Percentiles rank a stretch among this genome's conserved stretches.
Evolutionary conservation across 1,140 invertebrate genomes (phyloP).

Genomic region (Idris sp.): DNA sequence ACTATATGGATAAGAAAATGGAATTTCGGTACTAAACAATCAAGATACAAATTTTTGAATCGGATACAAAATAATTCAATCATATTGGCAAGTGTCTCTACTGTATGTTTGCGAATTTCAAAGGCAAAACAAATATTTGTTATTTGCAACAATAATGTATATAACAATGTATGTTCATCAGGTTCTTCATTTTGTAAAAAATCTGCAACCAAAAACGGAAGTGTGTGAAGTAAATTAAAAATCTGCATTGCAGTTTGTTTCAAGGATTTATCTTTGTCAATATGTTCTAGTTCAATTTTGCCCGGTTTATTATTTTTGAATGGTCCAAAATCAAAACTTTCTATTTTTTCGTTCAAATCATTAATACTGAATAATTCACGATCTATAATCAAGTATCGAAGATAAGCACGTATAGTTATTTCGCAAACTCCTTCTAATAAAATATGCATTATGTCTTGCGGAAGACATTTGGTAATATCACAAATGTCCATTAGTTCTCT

Average conservation of each 20-base stretch:
- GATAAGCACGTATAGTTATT: constrained; percentile 13
- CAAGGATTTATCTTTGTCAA: constrained; percentile 13
- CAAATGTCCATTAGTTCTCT: constrained; percentile 9
- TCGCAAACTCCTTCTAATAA: constrained; percentile 40
- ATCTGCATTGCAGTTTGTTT: constrained; percentile 55
- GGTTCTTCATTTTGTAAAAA: not conserved
- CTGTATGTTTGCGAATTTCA: constrained; percentile 34
- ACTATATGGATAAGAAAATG: constrained; percentile 20
- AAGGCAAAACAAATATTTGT: constrained; percentile 48
- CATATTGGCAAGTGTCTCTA: constrained; percentile 19
- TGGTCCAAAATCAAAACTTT: constrained; percentile 35
- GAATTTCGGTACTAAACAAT: constrained; percentile 24
- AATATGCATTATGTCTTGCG: constrained; percentile 43
- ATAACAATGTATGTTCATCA: constrained; percentile 5
- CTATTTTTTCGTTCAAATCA: constrained; percentile 37
- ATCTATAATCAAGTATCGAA: constrained; percentile 23
- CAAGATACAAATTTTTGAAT: constrained; percentile 14
- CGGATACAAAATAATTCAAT: constrained; percentile 34
- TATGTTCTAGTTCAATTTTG: constrained; percentile 18
- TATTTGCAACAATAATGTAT: constrained; percentile 43
- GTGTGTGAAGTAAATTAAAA: constrained; percentile 32
- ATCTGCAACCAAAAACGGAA: constrained; percentile 37
- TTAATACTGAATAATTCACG: constrained; percentile 19
- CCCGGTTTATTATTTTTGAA: constrained; percentile 39
- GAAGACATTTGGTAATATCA: constrained; percentile 40